phyloP scores from a whole-genome alignment of 2,888 invertebrate species.

The Aporophyla nigra region DNA sequence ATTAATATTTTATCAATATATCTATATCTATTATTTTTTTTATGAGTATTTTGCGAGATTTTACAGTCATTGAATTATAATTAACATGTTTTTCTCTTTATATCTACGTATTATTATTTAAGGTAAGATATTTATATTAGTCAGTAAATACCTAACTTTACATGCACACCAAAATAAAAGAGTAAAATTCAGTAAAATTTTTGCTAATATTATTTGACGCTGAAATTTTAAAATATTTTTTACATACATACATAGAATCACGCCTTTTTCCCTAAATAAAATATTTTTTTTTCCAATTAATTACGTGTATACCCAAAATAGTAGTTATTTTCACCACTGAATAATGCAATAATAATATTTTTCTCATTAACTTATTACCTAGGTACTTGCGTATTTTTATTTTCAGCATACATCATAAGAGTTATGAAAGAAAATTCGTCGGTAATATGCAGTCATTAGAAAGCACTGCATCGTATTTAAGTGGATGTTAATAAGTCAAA shows the following conservation, averaged over 20 bases:
- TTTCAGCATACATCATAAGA: too few species aligned
- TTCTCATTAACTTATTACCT: too few species aligned
- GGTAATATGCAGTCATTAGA: background rate
- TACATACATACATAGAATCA: too few species aligned
- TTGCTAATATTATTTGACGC: background rate
- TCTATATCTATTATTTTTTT: conserved; percentile 9
- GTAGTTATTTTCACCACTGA: background rate
- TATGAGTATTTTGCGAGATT: background rate
- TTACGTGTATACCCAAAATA: background rate
- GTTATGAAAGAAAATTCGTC: too few species aligned
- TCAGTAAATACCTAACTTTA: background rate
- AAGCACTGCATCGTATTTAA: background rate
- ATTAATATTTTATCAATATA: conserved; percentile 20
- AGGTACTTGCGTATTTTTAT: too few species aligned
- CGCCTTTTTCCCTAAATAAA: too few species aligned
- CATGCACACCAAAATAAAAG: background rate
- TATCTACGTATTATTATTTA: background rate
- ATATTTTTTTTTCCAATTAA: background rate
- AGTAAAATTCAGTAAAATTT: background rate
- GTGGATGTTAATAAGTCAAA: background rate
- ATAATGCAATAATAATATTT: background rate
- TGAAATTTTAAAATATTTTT: too few species aligned
- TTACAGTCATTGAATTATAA: conserved; percentile 5
- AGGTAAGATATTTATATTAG: background rate
- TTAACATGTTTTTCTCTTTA: background rate